phyloP scores from a whole-genome alignment of 2,888 invertebrate genomes.

The Diarsia rubi region DNA sequence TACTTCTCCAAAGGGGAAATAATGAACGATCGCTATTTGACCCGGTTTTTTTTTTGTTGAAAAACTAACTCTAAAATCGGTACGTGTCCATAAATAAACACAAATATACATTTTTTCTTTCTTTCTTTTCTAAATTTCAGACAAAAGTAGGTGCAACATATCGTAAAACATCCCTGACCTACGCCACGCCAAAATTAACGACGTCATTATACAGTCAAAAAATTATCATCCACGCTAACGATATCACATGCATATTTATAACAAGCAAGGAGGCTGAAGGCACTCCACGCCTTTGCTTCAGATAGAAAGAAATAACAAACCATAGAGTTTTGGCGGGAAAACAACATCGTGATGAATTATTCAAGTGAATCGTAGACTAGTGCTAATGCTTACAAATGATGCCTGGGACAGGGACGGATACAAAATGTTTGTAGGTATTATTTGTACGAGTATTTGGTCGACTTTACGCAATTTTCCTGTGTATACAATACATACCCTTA shows the following conservation, averaged over 20 bases:
- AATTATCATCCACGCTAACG: slow-evolving; percentile 75
- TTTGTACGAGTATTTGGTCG: slow-evolving; percentile 45
- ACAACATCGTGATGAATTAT: slow-evolving; percentile 81
- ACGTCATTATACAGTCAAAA: slow-evolving; percentile 73
- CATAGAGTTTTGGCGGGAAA: slow-evolving; percentile 67
- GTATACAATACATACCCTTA: not conserved
- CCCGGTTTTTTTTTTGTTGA: no score
- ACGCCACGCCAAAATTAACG: slow-evolving; percentile 55
- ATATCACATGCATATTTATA: slow-evolving; percentile 78
- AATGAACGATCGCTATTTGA: no score
- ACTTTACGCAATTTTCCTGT: not conserved
- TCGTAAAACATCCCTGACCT: slow-evolving; percentile 65
- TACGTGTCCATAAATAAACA: no score
- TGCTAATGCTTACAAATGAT: slow-evolving; percentile 82
- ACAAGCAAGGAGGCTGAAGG: slow-evolving; percentile 49
- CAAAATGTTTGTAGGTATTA: slow-evolving; percentile 24
- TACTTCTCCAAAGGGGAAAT: no score
- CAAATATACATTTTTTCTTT: no score
- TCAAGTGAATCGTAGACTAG: slow-evolving; percentile 66
- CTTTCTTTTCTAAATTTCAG: no score
- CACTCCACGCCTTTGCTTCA: slow-evolving; percentile 68
- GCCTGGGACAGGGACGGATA: slow-evolving; percentile 53
- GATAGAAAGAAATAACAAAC: slow-evolving; percentile 64
- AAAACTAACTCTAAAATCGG: no score
- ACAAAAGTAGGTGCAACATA: not conserved